Conservation (phyloP, 2,113 vertebrate genomes). For the Crotalus viridis region DNA sequence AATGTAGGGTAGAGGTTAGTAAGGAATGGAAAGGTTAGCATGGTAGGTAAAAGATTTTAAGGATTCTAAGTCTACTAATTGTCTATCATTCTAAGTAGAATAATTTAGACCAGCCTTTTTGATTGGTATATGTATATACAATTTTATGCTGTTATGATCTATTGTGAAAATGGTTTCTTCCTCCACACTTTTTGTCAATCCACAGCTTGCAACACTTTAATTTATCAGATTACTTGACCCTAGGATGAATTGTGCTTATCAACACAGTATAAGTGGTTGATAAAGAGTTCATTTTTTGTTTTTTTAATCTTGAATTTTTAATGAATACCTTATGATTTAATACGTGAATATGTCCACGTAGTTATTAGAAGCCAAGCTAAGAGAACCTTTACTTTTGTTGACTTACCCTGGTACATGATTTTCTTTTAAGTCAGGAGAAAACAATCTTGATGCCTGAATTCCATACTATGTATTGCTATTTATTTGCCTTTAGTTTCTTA, state of each 20-base stretch:
- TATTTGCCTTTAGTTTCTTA: conserved; percentile 65
- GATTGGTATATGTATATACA: background rate
- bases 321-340: background rate
- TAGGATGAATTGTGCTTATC: background rate
- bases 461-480: background rate
- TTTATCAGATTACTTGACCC: background rate
- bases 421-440: background rate
- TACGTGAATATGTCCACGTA: background rate
- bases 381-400: background rate
- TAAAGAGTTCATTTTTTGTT: background rate
- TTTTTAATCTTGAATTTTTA: background rate
- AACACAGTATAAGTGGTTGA: background rate
- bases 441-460: background rate
- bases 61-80: background rate
- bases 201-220: background rate
- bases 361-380: background rate
- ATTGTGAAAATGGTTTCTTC: background rate
- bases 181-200: background rate
- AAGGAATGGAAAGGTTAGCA: background rate
- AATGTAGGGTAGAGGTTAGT: background rate
- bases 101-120: background rate
- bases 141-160: background rate
- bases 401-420: background rate
- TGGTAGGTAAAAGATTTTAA: background rate
- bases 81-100: background rate